phyloP scores from a whole-genome alignment of 23 tunicate genomes.

The Phallusia fumigata region DNA sequence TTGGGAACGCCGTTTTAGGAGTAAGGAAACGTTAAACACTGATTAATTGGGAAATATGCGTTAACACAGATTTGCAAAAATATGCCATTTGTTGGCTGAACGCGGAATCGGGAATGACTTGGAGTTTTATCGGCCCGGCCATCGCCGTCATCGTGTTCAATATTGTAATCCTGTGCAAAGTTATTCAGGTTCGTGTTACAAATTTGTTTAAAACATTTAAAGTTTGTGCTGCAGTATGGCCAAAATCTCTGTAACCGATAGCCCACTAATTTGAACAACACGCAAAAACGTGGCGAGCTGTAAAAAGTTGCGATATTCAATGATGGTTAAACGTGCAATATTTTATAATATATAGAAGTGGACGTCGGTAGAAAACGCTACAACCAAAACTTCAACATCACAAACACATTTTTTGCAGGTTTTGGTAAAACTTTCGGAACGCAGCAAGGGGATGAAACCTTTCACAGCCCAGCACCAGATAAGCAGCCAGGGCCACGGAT shows the following conservation, averaged over 20 bases:
- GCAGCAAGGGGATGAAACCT: constrained; percentile 33
- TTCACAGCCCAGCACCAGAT: constrained; percentile 6
- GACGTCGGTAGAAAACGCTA: too few relatives aligned
- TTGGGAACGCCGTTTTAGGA: too few relatives aligned
- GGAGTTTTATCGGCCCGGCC: constrained; percentile 77
- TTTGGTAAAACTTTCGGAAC: constrained; percentile 47
- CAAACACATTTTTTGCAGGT: constrained; percentile 23
- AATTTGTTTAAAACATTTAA: too few relatives aligned
- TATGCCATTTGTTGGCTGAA: constrained; percentile 74
- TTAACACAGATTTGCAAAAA: constrained; percentile 2
- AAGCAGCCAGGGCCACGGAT: background rate
- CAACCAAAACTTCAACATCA: too few relatives aligned
- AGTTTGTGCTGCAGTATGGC: too few relatives aligned
- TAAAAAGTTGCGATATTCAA: background rate
- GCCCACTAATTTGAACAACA: too few relatives aligned
- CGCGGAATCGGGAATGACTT: constrained; percentile 68
- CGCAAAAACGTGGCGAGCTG: background rate
- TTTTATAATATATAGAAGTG: too few relatives aligned
- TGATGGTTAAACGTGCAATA: too few relatives aligned
- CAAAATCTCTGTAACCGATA: too few relatives aligned
- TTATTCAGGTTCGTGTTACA: constrained; percentile 60
- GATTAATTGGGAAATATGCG: background rate
- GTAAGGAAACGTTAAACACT: too few relatives aligned
- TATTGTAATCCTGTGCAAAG: constrained; percentile 68
- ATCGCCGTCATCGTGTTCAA: constrained; percentile 60